Evolutionary conservation across 1,140 invertebrate genomes (phyloP), one percentile per base, ranked within the genome.

Genomic region (Drosophila nebulosa): DNA sequence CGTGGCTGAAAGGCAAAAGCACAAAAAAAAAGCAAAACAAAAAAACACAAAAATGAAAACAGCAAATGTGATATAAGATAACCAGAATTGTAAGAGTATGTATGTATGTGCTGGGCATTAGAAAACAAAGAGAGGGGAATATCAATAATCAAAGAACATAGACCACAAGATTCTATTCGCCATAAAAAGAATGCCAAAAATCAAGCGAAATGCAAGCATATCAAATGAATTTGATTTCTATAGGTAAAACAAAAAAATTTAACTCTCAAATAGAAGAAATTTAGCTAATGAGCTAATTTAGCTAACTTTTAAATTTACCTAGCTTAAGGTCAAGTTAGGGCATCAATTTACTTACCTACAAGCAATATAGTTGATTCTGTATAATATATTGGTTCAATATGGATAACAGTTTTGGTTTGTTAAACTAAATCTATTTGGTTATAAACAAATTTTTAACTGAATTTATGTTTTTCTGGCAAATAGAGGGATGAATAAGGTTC

Each of bases 1-100:
- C 76, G 79, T 81, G 78, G 55, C 79, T 62, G 53, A 64, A 52
- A 16, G 35, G 53, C 35, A 56, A 14, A 74, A 22, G 30, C 4
- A 39, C 59, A 26, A 39, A 7, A 39, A 2, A 16, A 12, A 9
- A 68, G 7, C 65, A 21, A 59, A 64, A 56, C 3, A 46, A n/a
- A 65, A 26, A 39, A 7, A 39, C 5, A 39, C 32, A 2, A 16
- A 12, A 9, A 68, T 5, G 66, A 21, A 59, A 64, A 56, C 3
- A 46, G 39, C 7, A 46, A 46, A 46, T 46, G 39, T 10, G 39
- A 46, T 46, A 21, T 46, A 46, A 46, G 39, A 46, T 46, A 46
- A 46, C 16, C 39, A 46, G 16, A 46, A 18, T 46, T 21, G 7
- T 21, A 46, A 30, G 26, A 55, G n/a, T n/a, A n/a, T n/a, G n/a